Percentiles rank a stretch among this genome's conserved stretches.
phyloP scores from a whole-genome alignment of 1,140 invertebrate species.

The Polypedilum pembai region DNA sequence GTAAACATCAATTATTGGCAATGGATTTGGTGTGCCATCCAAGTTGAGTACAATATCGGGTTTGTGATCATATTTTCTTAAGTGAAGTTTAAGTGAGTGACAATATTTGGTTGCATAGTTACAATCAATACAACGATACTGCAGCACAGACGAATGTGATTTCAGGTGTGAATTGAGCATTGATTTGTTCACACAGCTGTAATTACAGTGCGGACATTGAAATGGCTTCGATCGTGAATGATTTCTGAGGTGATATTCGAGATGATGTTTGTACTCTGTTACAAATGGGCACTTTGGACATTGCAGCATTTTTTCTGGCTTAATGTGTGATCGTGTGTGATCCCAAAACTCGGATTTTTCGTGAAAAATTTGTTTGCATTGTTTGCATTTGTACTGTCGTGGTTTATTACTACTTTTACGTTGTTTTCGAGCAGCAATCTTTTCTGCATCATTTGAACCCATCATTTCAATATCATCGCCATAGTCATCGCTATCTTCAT shows the following conservation, averaged over 20 bases:
- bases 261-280: conserved; percentile 97
- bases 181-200: conserved; percentile 96
- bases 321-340: conserved; percentile 86
- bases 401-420: conserved; percentile 55
- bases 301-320: conserved; percentile 80
- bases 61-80: conserved; percentile 84
- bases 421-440: conserved; percentile 58
- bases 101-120: conserved; percentile 98
- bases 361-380: conserved; percentile 74
- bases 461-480: conserved; percentile 52
- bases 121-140: conserved; percentile 91
- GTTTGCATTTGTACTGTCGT: conserved; percentile 73
- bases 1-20: conserved; percentile 84
- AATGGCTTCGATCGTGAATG: conserved; percentile 95
- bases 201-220: conserved; percentile 86
- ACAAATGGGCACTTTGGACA: conserved; percentile 94
- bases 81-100: conserved; percentile 92
- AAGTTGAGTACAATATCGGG: conserved; percentile 78
- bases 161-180: conserved; percentile 99
- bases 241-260: conserved; percentile 95
- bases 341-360: conserved; percentile 92
- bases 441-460: conserved; percentile 61
- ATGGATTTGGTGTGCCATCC: conserved; percentile 77
- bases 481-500: conserved; percentile 41
- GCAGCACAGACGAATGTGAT: conserved; percentile 94